Conservation (phyloP, 2,797 vertebrate species). For the Danio albolineatus region DNA sequence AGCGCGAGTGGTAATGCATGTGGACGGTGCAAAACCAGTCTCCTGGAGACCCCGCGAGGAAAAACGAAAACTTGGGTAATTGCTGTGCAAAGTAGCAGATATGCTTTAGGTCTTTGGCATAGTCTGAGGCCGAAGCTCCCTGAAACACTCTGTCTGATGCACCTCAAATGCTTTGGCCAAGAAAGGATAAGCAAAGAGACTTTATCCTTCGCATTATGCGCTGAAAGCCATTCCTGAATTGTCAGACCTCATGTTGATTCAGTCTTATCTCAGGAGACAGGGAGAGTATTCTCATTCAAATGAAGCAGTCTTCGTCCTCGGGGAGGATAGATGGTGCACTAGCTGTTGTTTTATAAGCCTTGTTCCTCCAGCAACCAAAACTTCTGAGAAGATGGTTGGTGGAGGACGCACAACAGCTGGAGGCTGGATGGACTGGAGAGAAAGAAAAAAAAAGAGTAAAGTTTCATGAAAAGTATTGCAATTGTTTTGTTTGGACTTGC, state of each 20-base stretch:
- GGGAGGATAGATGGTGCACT: slow-evolving; percentile 54
- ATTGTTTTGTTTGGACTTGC: slow-evolving; percentile 39
- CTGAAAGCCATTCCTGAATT: slow-evolving; percentile 54
- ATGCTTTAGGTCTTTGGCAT: slow-evolving; percentile 70
- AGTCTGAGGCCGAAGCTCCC: slow-evolving; percentile 71
- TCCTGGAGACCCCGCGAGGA: slow-evolving; percentile 77
- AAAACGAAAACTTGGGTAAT: slow-evolving; percentile 78
- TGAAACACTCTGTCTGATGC: slow-evolving; percentile 68
- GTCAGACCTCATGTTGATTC: slow-evolving; percentile 61
- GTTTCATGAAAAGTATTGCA: slow-evolving; percentile 42
- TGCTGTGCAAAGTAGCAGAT: slow-evolving; percentile 58
- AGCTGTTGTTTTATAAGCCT: slow-evolving; percentile 52
- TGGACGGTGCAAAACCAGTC: slow-evolving; percentile 83
- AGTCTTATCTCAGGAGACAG: slow-evolving; percentile 59
- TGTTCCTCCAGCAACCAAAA: slow-evolving; percentile 7
- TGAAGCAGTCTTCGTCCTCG: slow-evolving; percentile 55
- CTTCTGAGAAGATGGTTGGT: slow-evolving; percentile 20
- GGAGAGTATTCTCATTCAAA: slow-evolving; percentile 62
- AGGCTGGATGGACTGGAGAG: slow-evolving; percentile 34
- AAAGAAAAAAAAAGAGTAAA: neutral
- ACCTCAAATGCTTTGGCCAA: slow-evolving; percentile 67
- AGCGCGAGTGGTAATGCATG: slow-evolving; percentile 81
- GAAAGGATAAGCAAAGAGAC: slow-evolving; percentile 63
- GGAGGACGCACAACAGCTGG: slow-evolving; percentile 35
- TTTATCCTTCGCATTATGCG: slow-evolving; percentile 62